phyloP scores from a whole-genome alignment of 2,797 vertebrate genomes.

The Clarias platycephalus region DNA sequence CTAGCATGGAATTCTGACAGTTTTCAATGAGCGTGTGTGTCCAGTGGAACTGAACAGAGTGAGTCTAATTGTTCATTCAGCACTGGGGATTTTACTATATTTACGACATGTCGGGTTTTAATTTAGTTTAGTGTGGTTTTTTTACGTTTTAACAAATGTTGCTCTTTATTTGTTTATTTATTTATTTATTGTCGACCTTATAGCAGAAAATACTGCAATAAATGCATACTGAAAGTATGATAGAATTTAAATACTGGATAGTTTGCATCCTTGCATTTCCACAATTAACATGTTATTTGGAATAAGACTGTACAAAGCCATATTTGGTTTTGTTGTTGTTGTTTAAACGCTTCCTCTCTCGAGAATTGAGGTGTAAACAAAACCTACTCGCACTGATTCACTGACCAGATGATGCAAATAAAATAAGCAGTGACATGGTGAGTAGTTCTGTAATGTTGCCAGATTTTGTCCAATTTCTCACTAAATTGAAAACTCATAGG shows the following conservation, averaged over 20 bases:
- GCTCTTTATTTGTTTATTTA: too few relatives aligned
- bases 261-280: background rate
- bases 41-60: background rate
- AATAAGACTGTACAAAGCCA: background rate
- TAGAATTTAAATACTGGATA: background rate
- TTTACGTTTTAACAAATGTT: background rate
- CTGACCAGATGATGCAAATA: conserved; percentile 20
- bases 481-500: background rate
- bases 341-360: background rate
- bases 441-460: conserved; percentile 37
- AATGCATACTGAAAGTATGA: background rate
- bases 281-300: background rate
- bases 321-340: background rate
- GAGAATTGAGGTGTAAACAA: conserved; percentile 8
- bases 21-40: background rate
- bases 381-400: background rate
- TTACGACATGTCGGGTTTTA: background rate
- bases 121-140: background rate
- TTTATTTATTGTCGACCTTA: background rate
- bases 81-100: background rate
- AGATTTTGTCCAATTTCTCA: background rate
- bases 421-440: conserved; percentile 26
- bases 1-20: background rate
- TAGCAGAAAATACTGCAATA: background rate
- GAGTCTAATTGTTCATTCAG: background rate